These are phyloP conservation scores for Chrysodeixis includens DNA, from an alignment of 2,888 invertebrate genomes.

Conservation along the genomic window DNA sequence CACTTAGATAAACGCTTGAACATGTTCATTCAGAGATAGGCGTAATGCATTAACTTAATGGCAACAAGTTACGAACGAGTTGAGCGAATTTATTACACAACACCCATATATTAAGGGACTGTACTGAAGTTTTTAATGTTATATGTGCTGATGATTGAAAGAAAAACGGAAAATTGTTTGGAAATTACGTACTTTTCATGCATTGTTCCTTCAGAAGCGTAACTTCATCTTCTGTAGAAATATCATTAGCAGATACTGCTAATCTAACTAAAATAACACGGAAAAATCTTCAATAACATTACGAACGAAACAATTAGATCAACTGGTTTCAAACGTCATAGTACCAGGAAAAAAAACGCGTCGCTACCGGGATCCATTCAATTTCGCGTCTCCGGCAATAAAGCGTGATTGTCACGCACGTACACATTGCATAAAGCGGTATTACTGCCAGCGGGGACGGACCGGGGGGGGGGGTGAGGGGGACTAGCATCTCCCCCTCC, in stretches of 20 bases:
- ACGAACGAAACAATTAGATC: conserved; percentile 25
- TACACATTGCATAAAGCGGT: conserved; percentile 81
- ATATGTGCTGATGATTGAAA: background rate
- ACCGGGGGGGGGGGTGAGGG: conserved; percentile 36
- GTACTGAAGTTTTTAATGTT: background rate
- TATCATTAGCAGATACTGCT: no score
- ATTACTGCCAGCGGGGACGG: conserved; percentile 61
- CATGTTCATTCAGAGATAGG: conserved; percentile 7
- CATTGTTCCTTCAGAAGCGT: no score
- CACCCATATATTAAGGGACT: background rate
- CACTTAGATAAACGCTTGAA: conserved; percentile 6
- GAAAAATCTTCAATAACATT: conserved; percentile 1
- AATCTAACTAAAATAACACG: no score
- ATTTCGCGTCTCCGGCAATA: conserved; percentile 81
- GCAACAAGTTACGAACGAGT: conserved; percentile 5
- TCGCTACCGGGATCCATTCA: conserved; percentile 74
- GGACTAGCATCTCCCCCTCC: conserved; percentile 46
- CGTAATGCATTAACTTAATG: conserved; percentile 7
- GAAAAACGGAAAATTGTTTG: background rate
- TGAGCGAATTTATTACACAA: conserved; percentile 2
- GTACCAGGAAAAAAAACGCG: conserved; percentile 56
- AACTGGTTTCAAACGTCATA: conserved; percentile 40
- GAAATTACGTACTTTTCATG: no score
- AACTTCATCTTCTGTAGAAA: no score
- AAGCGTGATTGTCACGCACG: conserved; percentile 88